Conservation (phyloP, 2,113 vertebrate species). For the Cisticola juncidis region DNA sequence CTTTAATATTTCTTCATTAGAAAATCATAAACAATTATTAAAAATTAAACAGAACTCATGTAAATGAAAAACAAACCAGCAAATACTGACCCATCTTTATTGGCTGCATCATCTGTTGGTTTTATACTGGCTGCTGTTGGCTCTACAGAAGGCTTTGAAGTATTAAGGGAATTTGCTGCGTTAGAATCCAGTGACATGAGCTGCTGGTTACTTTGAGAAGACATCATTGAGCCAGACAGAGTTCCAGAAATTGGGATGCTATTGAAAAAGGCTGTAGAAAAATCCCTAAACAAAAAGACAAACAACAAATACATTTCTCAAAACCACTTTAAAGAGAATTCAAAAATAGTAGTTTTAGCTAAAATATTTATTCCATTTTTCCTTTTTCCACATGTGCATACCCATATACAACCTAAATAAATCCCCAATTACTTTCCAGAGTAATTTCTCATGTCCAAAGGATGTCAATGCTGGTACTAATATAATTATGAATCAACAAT, state of each 20-base stretch:
- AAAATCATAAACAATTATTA: background rate
- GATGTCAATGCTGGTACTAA: background rate
- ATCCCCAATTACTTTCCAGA: background rate
- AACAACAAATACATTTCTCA: background rate
- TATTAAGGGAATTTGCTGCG: constrained; percentile 79
- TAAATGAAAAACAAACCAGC: background rate
- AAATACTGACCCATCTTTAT: constrained; percentile 84
- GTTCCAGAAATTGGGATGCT: constrained; percentile 90
- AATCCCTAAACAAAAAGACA: constrained; percentile 81
- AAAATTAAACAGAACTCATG: background rate
- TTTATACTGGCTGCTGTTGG: constrained; percentile 76
- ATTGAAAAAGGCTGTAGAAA: constrained; percentile 97
- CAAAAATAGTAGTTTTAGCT: background rate
- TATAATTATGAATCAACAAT: background rate
- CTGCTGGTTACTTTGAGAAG: constrained; percentile 87
- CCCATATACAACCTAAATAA: background rate
- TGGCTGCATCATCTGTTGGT: constrained; percentile 79
- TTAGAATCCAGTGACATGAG: constrained; percentile 88
- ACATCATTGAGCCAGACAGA: constrained; percentile 88
- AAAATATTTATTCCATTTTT: background rate
- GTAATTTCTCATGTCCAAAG: background rate
- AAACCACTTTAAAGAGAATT: background rate
- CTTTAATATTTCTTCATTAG: background rate
- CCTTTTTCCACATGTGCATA: background rate
- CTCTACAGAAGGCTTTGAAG: constrained; percentile 82